A percentile compares a stretch with the other conserved stretches of the same genome.
Evolutionary conservation across 2,888 invertebrate genomes (phyloP).

Genomic region (Willowsia nigromaculata): DNA sequence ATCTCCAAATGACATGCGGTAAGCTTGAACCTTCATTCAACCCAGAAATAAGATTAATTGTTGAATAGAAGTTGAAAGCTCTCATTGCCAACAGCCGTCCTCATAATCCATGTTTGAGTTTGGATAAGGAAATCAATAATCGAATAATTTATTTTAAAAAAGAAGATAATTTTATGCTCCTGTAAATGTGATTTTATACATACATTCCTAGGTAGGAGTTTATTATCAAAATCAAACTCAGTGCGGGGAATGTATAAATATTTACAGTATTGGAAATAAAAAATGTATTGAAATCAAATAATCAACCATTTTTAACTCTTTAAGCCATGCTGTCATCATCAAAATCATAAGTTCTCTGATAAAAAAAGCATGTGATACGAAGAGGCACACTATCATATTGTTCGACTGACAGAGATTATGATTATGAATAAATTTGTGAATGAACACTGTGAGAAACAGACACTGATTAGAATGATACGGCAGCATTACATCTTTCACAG

Average conservation of each 20-base stretch:
- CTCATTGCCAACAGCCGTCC: slow-evolving; percentile 2
- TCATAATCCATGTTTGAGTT: slow-evolving; percentile 12
- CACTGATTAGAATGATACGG: no score
- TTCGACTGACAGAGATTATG: not conserved
- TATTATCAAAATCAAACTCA: no score
- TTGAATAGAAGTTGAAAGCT: not conserved
- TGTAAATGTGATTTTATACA: no score
- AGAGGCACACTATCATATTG: not conserved
- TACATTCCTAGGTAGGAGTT: no score
- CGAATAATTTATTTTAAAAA: no score
- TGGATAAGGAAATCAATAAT: slow-evolving; percentile 7
- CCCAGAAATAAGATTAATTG: not conserved
- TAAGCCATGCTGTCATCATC: no score
- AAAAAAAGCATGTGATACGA: slow-evolving; percentile 7
- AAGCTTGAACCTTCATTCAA: not conserved
- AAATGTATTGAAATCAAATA: not conserved
- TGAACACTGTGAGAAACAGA: no score
- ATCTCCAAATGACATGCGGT: not conserved
- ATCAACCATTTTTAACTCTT: not conserved
- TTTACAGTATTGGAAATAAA: not conserved
- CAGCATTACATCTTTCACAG: no score
- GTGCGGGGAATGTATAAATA: slow-evolving; percentile 24
- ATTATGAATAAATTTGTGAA: not conserved
- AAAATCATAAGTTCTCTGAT: not conserved
- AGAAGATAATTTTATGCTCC: no score